A percentile compares a stretch with the other conserved stretches of the same genome.
phyloP scores from a whole-genome alignment of 2,888 invertebrate genomes.

The Dromius quadrimaculatus region DNA sequence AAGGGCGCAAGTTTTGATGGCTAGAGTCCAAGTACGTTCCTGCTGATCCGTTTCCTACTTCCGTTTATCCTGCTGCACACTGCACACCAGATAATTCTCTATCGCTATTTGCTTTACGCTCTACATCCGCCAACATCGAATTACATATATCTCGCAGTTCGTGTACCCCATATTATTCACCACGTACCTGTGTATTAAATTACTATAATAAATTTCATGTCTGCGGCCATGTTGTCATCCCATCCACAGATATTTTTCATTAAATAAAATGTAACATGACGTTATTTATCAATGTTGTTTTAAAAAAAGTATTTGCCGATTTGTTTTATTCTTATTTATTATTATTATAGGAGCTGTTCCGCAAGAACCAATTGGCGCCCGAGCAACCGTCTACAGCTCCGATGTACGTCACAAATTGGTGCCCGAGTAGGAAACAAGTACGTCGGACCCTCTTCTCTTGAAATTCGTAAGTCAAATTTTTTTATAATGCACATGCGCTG shows the following conservation, averaged over 20 bases:
- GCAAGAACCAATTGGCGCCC: too few species aligned
- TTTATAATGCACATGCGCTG: too few species aligned
- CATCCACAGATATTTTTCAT: background rate
- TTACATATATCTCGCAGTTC: background rate
- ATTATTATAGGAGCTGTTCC: too few species aligned
- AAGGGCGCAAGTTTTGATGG: background rate
- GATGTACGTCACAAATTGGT: too few species aligned
- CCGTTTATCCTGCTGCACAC: background rate
- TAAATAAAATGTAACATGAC: background rate
- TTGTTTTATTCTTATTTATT: too few species aligned
- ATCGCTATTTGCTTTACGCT: constrained; percentile 13
- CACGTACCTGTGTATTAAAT: background rate
- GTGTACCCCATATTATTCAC: background rate
- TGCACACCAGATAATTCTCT: background rate
- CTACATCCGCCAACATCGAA: constrained; percentile 1
- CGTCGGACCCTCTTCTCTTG: too few species aligned
- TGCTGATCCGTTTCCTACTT: background rate
- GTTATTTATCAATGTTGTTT: background rate
- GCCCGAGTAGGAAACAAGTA: too few species aligned
- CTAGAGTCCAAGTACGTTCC: background rate
- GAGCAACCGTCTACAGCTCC: too few species aligned
- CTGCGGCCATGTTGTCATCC: background rate
- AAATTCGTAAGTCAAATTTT: too few species aligned
- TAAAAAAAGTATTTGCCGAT: too few species aligned
- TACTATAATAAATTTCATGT: constrained; percentile 11